Percentiles rank a stretch among this genome's conserved stretches.
These are phyloP conservation scores for Characodon lateralis DNA, from an alignment of 2,797 vertebrate species.

Conservation along the genomic window DNA sequence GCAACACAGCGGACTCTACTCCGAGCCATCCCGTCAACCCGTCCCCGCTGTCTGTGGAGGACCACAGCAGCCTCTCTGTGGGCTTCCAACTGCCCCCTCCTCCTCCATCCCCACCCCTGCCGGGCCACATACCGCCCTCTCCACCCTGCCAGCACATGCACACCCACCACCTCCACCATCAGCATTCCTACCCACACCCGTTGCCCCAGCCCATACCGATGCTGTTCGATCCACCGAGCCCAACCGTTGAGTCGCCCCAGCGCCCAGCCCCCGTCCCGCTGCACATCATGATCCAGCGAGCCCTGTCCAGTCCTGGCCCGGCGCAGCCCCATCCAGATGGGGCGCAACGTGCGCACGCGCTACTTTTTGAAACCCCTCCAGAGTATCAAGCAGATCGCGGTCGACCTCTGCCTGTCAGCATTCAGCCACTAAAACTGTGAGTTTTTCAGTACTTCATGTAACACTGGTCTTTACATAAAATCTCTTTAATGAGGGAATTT, in stretches of 20 bases:
- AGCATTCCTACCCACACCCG: conserved; percentile 83
- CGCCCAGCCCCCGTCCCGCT: conserved; percentile 87
- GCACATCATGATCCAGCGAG: conserved; percentile 97
- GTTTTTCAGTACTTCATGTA: conserved; percentile 52
- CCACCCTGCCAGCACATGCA: conserved; percentile 77
- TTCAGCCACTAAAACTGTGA: conserved; percentile 97
- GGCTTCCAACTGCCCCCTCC: conserved; percentile 78
- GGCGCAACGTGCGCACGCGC: conserved; percentile 88
- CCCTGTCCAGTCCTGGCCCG: conserved; percentile 90
- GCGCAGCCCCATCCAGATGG: conserved; percentile 86
- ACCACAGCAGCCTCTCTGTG: conserved; percentile 76
- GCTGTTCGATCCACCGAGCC: conserved; percentile 81
- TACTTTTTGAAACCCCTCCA: conserved; percentile 88
- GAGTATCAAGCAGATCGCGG: conserved; percentile 84
- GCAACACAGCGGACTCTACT: conserved; percentile 73
- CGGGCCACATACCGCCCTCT: conserved; percentile 84
- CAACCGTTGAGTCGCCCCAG: conserved; percentile 69
- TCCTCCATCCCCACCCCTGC: conserved; percentile 84
- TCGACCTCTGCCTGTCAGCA: conserved; percentile 93
- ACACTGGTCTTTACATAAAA: not conserved
- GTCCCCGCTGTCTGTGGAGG: conserved; percentile 63
- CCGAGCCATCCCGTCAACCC: conserved; percentile 65
- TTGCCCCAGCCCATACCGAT: conserved; percentile 72
- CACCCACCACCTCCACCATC: conserved; percentile 79
- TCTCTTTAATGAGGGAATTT: not conserved